Base-by-base conservation (phyloP, 1,140 invertebrate species). In the Drosophila pseudoananassae region DNA sequence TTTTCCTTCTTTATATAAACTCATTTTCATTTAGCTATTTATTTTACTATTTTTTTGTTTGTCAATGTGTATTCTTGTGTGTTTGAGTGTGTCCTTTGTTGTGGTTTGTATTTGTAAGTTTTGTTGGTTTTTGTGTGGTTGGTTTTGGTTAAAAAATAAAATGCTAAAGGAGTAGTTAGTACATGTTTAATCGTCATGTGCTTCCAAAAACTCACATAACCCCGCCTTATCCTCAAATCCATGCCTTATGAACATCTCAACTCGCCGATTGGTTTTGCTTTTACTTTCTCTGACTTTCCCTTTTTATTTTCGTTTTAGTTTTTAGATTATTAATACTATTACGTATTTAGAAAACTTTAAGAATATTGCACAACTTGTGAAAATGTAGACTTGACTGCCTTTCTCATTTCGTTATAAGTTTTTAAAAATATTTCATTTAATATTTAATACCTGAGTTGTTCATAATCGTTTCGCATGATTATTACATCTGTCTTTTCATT, bases 1-100 rank as follows among this genome's bases (percentile, higher is more conserved):
- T 90, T 90, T 87, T 77, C 88, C 82, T 88, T 90, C 73, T 90
- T 83, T 82, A 82, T 90, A 87, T 90, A 87, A 87, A 90, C 76
- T 78, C 78, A 82, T 77, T 90, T 87, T 83, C 78, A 83, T 87
- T 90, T 90, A 90, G 76, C 87, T 90, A 90, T 83, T 90, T 87
- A 83, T 87, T 88, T 87, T 15, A 87, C 84, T 88, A 88, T 89
- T 89, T 88, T 45, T 71, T 63, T 38, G 31, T 40, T 17, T 33
- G 65, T 51, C 63, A 66, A 45, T 58, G 29, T 63, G 31, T 54
- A 38, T 23, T 53, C 9, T 79, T 83, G 55, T 69, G 54, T 61
- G 12, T 43, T 15, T 50, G 40, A 43, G 23, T 46, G 12, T 55
- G 40, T 71, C 38, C 54, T 29, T 64, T 43, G 38, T 81, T 60